Base-by-base conservation (phyloP, 2,113 vertebrate species). In the Onychostruthus taczanowskii region DNA sequence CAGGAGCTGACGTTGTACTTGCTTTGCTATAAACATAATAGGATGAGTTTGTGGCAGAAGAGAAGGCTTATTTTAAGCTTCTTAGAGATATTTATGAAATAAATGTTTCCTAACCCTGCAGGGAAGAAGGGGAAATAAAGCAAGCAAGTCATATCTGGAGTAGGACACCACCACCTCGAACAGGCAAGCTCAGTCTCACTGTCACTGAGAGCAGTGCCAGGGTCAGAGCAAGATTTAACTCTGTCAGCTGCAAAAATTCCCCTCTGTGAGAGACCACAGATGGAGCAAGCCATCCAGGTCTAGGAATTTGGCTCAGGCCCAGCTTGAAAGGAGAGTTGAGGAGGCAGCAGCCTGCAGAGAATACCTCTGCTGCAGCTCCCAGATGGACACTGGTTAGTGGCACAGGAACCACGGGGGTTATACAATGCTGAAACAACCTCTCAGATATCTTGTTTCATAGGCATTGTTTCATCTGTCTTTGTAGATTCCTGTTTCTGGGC, bases 21-120 rank as follows among this genome's bases (percentile, higher is more conserved):
- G 72, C 85, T 96, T 89, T 96, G 74, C 93, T 96, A 84, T 94
- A 92, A 91, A 56, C 74, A 76, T 95, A 95, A 97, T 73, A 96
- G 91, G 77, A 90, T 95, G 79, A 73, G 31, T 70, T 82, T 96
- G 73, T 82, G 78, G 82, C 87, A 94, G 90, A 90, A 90, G 91
- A 96, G 93, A 92, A 94, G 82, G 96, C 91, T 97, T 97, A 96
- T 96, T 96, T 95, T 97, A 97, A 97, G 96, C 96, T 93, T 95
- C 97, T 97, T 97, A 97, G 41, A 86, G 85, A 88, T 92, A 89
- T 96, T 97, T 96, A 94, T 92, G 87, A 96, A 96, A 96, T 91
- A 91, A 95, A 93, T 94, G 68, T 94, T 96, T 94, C 82, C 82
- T 97, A 94, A 90, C 81, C 79, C 66, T 28, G 20, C 49, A 90